These are phyloP conservation scores for Crax fasciolata DNA, from an alignment of 2,797 vertebrate species.

Conservation along the genomic window DNA sequence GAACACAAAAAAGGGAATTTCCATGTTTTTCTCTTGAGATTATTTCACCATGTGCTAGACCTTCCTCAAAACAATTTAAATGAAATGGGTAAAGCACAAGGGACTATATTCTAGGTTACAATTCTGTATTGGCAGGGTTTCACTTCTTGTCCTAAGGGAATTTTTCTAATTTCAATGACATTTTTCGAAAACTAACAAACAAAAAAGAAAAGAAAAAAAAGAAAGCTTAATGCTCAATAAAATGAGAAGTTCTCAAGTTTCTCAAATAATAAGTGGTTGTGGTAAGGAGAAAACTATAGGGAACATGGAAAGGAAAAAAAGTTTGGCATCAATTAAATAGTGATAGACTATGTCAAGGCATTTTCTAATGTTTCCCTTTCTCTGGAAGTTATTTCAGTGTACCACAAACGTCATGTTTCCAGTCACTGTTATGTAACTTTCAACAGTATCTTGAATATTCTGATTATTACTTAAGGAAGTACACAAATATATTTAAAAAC, in stretches of 20 bases:
- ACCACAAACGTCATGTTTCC: not conserved
- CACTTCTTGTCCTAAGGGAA: conserved; percentile 16
- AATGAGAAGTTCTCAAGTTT: conserved; percentile 12
- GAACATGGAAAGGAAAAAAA: not conserved
- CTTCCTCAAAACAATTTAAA: conserved; percentile 66
- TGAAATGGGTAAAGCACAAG: conserved; percentile 41
- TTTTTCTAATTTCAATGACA: conserved; percentile 32
- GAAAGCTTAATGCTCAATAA: not conserved
- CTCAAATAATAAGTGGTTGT: conserved; percentile 8
- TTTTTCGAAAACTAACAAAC: not conserved
- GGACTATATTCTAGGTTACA: not conserved
- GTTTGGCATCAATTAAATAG: not conserved
- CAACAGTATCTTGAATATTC: not conserved
- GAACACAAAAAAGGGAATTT: conserved; percentile 28
- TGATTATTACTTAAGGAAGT: not conserved
- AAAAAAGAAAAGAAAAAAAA: conserved; percentile 9
- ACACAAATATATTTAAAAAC: not conserved
- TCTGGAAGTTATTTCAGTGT: not conserved
- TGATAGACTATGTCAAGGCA: not conserved
- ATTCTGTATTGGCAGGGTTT: conserved; percentile 10
- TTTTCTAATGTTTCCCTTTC: not conserved
- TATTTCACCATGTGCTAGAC: not conserved
- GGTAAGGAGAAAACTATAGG: not conserved
- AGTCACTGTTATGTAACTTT: not conserved
- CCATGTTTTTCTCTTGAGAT: conserved; percentile 29